A percentile compares a stretch with the other conserved stretches of the same genome.
Evolutionary conservation across 2,888 invertebrate genomes (phyloP).

Genomic region (Cantharis nigra): DNA sequence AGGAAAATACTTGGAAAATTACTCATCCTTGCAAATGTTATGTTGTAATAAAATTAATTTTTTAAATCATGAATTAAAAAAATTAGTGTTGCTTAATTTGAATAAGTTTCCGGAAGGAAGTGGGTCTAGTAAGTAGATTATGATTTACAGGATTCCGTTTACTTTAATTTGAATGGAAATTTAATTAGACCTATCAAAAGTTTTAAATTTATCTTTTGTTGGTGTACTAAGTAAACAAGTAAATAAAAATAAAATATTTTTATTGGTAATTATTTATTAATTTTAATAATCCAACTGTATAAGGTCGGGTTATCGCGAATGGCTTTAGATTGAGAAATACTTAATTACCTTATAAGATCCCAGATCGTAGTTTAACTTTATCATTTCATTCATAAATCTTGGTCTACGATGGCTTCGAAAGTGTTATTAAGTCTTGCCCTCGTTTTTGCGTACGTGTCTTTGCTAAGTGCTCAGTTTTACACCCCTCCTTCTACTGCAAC

Average conservation of each 20-base stretch:
- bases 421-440: not conserved
- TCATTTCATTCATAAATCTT: not conserved
- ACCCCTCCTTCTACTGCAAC: not conserved
- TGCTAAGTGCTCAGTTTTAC: not conserved
- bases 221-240: not conserved
- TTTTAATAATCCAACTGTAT: not conserved
- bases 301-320: not conserved
- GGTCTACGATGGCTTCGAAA: not conserved
- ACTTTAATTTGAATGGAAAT: not conserved
- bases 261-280: not conserved
- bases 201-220: not conserved
- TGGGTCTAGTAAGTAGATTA: not conserved
- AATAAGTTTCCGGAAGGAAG: constrained; percentile 1
- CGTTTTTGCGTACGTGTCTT: not conserved
- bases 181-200: not conserved
- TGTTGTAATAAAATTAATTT: not conserved
- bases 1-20: not conserved
- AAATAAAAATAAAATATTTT: not conserved
- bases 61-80: not conserved
- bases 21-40: not conserved
- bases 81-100: not conserved
- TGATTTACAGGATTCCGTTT: not conserved
- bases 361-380: not conserved
- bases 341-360: not conserved
- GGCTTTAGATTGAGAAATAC: not conserved